Conservation (phyloP, 1,140 invertebrate species). For the Atta cephalotes region DNA sequence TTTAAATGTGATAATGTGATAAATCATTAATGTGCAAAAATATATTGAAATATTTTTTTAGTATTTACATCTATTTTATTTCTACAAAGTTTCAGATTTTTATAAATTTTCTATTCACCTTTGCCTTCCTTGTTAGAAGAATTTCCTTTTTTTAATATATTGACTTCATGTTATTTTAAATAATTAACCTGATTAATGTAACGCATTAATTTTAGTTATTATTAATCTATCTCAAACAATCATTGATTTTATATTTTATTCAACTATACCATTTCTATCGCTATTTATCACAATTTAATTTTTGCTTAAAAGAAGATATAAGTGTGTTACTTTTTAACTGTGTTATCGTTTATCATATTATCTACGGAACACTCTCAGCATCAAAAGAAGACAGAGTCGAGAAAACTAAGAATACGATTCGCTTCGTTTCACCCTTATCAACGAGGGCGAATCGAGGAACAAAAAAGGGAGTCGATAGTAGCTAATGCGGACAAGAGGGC, state of each 20-base stretch:
- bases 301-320: neutral
- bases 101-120: too few relatives aligned
- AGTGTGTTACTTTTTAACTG: too few relatives aligned
- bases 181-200: neutral
- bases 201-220: neutral
- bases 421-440: constrained; percentile 41
- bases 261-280: neutral
- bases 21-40: too few relatives aligned
- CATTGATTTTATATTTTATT: neutral
- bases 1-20: too few relatives aligned
- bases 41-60: too few relatives aligned
- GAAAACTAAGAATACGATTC: constrained; percentile 37
- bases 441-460: neutral
- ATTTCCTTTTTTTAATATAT: too few relatives aligned
- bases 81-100: too few relatives aligned
- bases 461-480: neutral
- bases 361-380: neutral
- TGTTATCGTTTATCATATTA: neutral
- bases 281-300: neutral
- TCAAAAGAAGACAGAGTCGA: constrained; percentile 5
- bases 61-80: too few relatives aligned
- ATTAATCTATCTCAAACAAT: neutral
- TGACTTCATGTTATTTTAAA: too few relatives aligned
- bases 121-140: too few relatives aligned
- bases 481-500: constrained; percentile 57